Evolutionary conservation across 2,888 invertebrate genomes (phyloP).

Genomic region (Scaptomyza parva): DNA sequence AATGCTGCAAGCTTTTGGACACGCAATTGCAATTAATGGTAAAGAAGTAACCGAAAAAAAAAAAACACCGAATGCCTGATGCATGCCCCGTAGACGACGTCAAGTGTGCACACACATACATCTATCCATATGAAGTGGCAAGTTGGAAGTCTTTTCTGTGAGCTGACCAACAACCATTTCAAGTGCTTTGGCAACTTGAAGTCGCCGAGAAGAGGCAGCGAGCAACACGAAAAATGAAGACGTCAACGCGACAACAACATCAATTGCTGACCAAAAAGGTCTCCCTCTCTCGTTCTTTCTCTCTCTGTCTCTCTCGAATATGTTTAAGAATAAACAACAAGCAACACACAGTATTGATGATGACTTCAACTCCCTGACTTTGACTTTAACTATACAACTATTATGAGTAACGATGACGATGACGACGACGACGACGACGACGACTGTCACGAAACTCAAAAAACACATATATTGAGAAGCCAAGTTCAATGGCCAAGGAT

Average conservation of each 20-base stretch:
- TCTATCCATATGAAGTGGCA: slow-evolving; percentile 44
- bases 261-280: slow-evolving; percentile 67
- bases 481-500: slow-evolving; percentile 79
- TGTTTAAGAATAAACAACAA: slow-evolving; percentile 61
- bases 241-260: slow-evolving; percentile 63
- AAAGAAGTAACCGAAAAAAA: slow-evolving; percentile 69
- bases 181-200: slow-evolving; percentile 72
- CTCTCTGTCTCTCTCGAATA: too few species aligned
- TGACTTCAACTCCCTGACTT: slow-evolving; percentile 31
- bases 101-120: slow-evolving; percentile 52
- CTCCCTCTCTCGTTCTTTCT: too few species aligned
- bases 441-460: slow-evolving; percentile 60
- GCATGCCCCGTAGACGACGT: slow-evolving; percentile 65
- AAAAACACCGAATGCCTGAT: slow-evolving; percentile 37
- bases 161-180: too few species aligned
- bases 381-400: slow-evolving; percentile 30
- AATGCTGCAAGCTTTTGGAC: slow-evolving; percentile 74
- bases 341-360: slow-evolving; percentile 33
- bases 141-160: slow-evolving; percentile 37
- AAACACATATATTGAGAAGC: slow-evolving; percentile 13
- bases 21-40: slow-evolving; percentile 83
- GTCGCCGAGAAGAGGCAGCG: slow-evolving; percentile 44
- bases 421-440: neutral
- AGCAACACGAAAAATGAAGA: slow-evolving; percentile 66
- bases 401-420: slow-evolving; percentile 18